A percentile compares a stretch with the other conserved stretches of the same genome.
phyloP scores from a whole-genome alignment of 1,140 invertebrate species.

The Belonocnema kinseyi region DNA sequence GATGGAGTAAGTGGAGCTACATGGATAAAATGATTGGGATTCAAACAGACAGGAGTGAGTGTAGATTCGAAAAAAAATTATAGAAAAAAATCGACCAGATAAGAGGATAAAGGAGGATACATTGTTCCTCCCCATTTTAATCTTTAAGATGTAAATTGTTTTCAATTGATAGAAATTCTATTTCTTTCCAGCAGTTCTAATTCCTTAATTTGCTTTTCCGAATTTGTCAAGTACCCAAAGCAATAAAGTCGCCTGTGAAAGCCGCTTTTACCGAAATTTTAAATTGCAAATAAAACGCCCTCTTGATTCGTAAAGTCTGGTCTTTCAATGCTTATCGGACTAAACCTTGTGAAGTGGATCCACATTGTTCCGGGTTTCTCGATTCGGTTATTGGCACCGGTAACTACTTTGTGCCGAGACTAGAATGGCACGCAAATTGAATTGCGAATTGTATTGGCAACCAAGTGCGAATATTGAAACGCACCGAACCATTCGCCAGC shows the following conservation, averaged over 20 bases:
- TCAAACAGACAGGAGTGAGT: too few species aligned
- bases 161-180: background rate
- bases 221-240: background rate
- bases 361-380: conserved; percentile 13
- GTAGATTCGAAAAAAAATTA: too few species aligned
- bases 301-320: conserved; percentile 29
- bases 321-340: conserved; percentile 23
- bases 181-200: background rate
- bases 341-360: conserved; percentile 29
- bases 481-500: conserved; percentile 60
- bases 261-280: conserved; percentile 16
- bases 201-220: too few species aligned
- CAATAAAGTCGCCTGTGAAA: conserved; percentile 18
- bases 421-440: conserved; percentile 53
- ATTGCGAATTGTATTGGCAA: conserved; percentile 61
- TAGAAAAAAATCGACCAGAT: too few species aligned
- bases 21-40: too few species aligned
- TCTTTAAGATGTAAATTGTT: too few species aligned
- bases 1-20: too few species aligned
- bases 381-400: conserved; percentile 28
- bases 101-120: too few species aligned
- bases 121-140: too few species aligned
- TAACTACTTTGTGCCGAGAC: conserved; percentile 30
- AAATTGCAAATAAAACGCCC: conserved; percentile 24
- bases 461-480: conserved; percentile 68